Percentiles rank a stretch among this genome's conserved stretches.
Conservation (phyloP, 2,888 invertebrate genomes). For the Syrphus vitripennis region DNA sequence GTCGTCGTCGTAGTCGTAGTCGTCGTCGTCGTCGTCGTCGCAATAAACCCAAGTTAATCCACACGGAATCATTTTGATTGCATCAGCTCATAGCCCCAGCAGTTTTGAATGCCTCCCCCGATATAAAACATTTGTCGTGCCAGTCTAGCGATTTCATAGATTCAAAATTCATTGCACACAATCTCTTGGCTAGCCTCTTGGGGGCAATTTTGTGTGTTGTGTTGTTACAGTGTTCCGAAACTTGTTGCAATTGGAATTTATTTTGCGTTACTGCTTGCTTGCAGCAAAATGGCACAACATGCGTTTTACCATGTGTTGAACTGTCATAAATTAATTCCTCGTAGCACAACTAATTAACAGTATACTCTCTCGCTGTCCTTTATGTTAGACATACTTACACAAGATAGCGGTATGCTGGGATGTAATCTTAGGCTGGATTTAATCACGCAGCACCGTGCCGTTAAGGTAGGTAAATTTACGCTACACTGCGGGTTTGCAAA, state of each 20-base stretch:
- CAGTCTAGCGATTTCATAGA: slow-evolving; percentile 29
- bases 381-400: too few species aligned
- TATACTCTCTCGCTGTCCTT: slow-evolving; percentile 15
- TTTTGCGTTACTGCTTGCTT: slow-evolving; percentile 49
- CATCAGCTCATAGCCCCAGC: slow-evolving; percentile 31
- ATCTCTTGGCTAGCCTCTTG: slow-evolving; percentile 21
- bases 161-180: slow-evolving; percentile 19
- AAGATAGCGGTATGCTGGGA: slow-evolving; percentile 26
- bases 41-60: slow-evolving; percentile 40
- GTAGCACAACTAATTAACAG: slow-evolving; percentile 66
- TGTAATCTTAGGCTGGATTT: slow-evolving; percentile 44
- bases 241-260: slow-evolving; percentile 67
- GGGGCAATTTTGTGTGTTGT: slow-evolving; percentile 42
- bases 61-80: slow-evolving; percentile 61
- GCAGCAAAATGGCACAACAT: slow-evolving; percentile 49
- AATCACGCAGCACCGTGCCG: slow-evolving; percentile 47
- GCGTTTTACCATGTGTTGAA: slow-evolving; percentile 65
- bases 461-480: background rate
- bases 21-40: slow-evolving; percentile 28
- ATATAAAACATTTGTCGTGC: background rate
- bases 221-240: slow-evolving; percentile 47
- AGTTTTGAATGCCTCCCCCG: slow-evolving; percentile 3
- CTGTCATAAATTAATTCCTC: slow-evolving; percentile 69
- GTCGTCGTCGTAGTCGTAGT: slow-evolving; percentile 37
- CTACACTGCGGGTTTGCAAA: background rate